Evolutionary conservation across 2,888 invertebrate species (phyloP), one percentile per base, ranked within the genome.

Genomic region (Loripinus fragilis): DNA sequence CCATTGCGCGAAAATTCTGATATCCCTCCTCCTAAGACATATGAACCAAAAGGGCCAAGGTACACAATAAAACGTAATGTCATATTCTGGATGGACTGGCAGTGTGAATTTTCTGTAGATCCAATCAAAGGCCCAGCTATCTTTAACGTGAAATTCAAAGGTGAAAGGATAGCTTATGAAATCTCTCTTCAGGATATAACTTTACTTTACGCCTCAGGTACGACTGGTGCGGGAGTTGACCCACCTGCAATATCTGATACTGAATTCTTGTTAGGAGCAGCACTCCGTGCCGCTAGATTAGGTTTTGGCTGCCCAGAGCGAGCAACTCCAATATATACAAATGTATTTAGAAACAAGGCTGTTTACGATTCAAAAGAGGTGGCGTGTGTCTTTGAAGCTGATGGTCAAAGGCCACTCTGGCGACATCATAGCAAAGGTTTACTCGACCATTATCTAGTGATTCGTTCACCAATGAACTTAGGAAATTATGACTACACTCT

Each of bases 51-150:
- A 15, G 89, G 88, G 20, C 77, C 82, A 0, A 77, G 90, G 42
- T 90, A 83, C 73, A 83, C 76, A 10, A 83, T 90, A 2, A 68
- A 79, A 50, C 89, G 83, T 8, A 78, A 85, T 23, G 75, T 69
- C 7, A 76, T 89, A 10, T 67, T 71, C n/a, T 90, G 88, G 87
- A 85, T 87, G 85, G 89, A 86, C 7, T 90, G 89, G 89, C 65
- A 81, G 28, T 88, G 88, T 65, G 85, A 87, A 38, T 80, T 86
- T 64, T 67, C 75, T 35, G 79, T 83, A n/a, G 77, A 83, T 38
- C 71, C 83, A 35, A 74, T 85, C 42, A 76, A 76, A 33, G 89
- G 89, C 0, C 83, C 85, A 1, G 75, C 74, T 15, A 68, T 88
- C 23, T 84, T 76, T 55, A 78, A 88, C 66, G 76, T 89, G 7